Evolutionary conservation across 2,113 vertebrate genomes (phyloP).

Genomic region (Astur gentilis): DNA sequence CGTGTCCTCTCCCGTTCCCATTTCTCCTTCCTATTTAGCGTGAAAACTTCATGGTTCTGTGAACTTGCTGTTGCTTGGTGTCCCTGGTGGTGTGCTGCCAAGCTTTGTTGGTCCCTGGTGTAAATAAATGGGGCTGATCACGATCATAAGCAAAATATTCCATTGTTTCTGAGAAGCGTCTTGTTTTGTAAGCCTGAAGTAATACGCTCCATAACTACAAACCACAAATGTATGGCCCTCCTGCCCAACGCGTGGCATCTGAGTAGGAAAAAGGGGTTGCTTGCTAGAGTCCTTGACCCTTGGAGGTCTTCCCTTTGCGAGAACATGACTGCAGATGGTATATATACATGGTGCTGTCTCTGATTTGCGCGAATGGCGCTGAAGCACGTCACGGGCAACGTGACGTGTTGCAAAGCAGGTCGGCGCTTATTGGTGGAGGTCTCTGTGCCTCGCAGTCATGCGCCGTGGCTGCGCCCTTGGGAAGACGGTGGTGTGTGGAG

Average conservation of each 20-base stretch:
- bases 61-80: background rate
- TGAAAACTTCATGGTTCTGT: background rate
- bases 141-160: background rate
- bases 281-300: background rate
- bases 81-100: background rate
- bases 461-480: background rate
- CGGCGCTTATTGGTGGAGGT: background rate
- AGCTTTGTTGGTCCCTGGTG: background rate
- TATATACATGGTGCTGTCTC: background rate
- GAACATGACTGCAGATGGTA: rapidly evolving
- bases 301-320: background rate
- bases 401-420: background rate
- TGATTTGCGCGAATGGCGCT: background rate
- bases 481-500: rapidly evolving
- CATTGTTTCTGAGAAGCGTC: background rate
- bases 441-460: background rate
- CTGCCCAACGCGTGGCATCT: background rate
- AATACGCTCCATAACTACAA: background rate
- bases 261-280: background rate
- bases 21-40: background rate
- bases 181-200: background rate
- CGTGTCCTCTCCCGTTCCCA: background rate
- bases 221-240: background rate
- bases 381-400: rapidly evolving
- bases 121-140: background rate